Base-by-base conservation (phyloP, 2,113 vertebrate genomes). In the Amblyopsis rosae region DNA sequence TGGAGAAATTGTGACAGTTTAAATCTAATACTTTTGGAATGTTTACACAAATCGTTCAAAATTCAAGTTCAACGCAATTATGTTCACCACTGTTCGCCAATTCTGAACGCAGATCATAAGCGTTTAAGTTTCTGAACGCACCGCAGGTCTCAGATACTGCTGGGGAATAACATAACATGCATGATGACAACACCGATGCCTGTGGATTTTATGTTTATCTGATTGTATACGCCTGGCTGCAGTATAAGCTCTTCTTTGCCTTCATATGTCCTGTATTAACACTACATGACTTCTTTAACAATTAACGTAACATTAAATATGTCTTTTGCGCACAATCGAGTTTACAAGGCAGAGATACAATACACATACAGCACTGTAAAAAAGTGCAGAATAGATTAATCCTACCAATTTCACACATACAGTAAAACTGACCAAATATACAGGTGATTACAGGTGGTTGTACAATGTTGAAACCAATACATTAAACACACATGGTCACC, bases 101-200 rank as follows among this genome's bases (percentile, higher is more conserved):
- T 26, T 26, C 26, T 26, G 50, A 53, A 53, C 5, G 12, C 50
- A 53, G 7, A 12, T n/a, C 12, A 53, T 53, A n/a, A 15, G 50
- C 12, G 4, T 13, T 53, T 12, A 53, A 53, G 50, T 12, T 13
- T 53, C 50, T 53, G 50, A 12, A 53, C 6, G 10, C 15, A 26
- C 26, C 26, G 2, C 26, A 26, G 59, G 35, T 72, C 56, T 84
- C n/a, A 46, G 59, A 50, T 48, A 58, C 62, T 70, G 72, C 73
- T 81, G 77, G 69, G 74, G 59, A 71, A 70, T 85, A 85, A 83
- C 74, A 9, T 49, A 85, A 83, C 12, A 76, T 2, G 79, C 88
- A 88, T 81, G 83, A 47, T 15, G 41, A 78, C 82, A 83, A 61
- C 83, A 79, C 75, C 55, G 54, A 66, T 49, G 49, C 50, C 57